A percentile compares a stretch with the other conserved stretches of the same genome.
phyloP scores from a whole-genome alignment of 2,888 invertebrate genomes.

The Pheosia gnoma region DNA sequence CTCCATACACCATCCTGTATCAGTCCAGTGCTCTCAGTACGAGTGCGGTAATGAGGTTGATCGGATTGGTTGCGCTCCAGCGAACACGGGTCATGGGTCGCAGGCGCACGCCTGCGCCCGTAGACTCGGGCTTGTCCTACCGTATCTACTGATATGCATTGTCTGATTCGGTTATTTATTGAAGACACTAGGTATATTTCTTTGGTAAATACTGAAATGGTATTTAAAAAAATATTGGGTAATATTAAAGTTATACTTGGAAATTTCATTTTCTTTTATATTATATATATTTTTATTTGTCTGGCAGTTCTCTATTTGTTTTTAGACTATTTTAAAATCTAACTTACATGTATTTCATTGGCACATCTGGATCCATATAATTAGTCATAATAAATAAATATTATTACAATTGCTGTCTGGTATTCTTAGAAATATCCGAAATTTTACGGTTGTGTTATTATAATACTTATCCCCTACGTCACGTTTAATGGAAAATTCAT shows the following conservation, averaged over 20 bases:
- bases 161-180: background rate
- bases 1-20: conserved; percentile 13
- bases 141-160: conserved; percentile 23
- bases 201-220: background rate
- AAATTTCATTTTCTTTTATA: background rate
- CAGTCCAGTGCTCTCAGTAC: conserved; percentile 41
- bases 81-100: conserved; percentile 64
- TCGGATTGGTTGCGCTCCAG: conserved; percentile 67
- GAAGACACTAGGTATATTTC: background rate
- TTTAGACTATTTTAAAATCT: background rate
- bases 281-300: background rate
- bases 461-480: conserved; percentile 22
- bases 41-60: conserved; percentile 63
- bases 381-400: conserved; percentile 27
- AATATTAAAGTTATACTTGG: too few relatives aligned
- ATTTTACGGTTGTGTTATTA: conserved; percentile 11
- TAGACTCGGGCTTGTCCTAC: conserved; percentile 37
- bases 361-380: conserved; percentile 21
- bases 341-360: conserved; percentile 7
- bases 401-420: conserved; percentile 17
- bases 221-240: too few relatives aligned
- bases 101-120: conserved; percentile 30
- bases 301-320: background rate
- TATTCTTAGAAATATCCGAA: conserved; percentile 22
- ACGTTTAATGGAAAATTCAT: conserved; percentile 26